A percentile compares a stretch with the other conserved stretches of the same genome.
Evolutionary conservation across 1,140 invertebrate genomes (phyloP).

Genomic region (Onthophagus taurus): DNA sequence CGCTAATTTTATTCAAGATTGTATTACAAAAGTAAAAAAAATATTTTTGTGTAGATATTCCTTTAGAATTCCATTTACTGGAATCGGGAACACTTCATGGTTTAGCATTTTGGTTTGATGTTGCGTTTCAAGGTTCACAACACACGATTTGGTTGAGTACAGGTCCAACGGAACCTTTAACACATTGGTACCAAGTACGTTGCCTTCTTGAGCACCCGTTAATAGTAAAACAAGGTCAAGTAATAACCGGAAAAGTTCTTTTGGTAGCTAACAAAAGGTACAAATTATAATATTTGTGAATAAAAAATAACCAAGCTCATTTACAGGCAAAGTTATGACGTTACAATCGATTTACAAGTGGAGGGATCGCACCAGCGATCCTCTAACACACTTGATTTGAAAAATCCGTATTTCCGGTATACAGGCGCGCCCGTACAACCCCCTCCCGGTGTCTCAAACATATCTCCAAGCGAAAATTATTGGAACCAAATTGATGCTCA

Average conservation of each 20-base stretch:
- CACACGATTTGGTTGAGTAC: slow-evolving; percentile 97
- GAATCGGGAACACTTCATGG: slow-evolving; percentile 95
- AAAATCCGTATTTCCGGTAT: slow-evolving; percentile 97
- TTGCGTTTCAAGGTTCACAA: slow-evolving; percentile 89
- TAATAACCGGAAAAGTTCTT: slow-evolving; percentile 77
- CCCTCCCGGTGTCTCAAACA: slow-evolving; percentile 79
- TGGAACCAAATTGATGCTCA: slow-evolving; percentile 79
- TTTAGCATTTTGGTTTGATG: slow-evolving; percentile 99
- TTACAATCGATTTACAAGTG: slow-evolving; percentile 89
- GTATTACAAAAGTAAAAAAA: too few species aligned
- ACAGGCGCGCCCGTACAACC: slow-evolving; percentile 79
- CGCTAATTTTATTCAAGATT: slow-evolving; percentile 7
- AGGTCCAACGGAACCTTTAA: slow-evolving; percentile 94
- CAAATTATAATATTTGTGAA: slow-evolving; percentile 9
- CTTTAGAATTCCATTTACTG: slow-evolving; percentile 85
- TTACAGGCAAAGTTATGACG: slow-evolving; percentile 91
- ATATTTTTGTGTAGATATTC: slow-evolving; percentile 58
- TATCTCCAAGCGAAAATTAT: slow-evolving; percentile 85
- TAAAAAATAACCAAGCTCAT: not conserved
- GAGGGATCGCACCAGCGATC: slow-evolving; percentile 79
- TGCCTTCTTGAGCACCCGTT: slow-evolving; percentile 91
- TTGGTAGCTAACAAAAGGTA: slow-evolving; percentile 88
- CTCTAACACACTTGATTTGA: slow-evolving; percentile 90
- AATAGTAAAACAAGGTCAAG: slow-evolving; percentile 90
- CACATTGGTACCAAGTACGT: slow-evolving; percentile 99